Evolutionary conservation across 2,113 vertebrate species (phyloP), one percentile per base, ranked within the genome.

Genomic region (Origma solitaria): DNA sequence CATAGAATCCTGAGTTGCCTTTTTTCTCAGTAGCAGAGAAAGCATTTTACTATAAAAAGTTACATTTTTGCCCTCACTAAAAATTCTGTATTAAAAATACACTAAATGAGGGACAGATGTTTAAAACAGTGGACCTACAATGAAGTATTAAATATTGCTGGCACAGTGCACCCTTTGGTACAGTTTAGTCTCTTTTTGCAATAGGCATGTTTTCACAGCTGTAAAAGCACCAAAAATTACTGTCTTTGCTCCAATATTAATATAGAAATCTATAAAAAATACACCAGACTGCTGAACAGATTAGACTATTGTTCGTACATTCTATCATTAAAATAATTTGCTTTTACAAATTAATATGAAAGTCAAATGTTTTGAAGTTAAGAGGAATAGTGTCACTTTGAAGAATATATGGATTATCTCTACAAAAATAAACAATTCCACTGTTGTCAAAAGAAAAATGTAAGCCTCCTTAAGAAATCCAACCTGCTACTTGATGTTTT

Each of bases 71-170:
- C 86, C 80, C 87, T 87, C 75, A 72, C 89, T 92, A 95, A 97
- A 97, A 96, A 81, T 82, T 92, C 91, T 91, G 62, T 62, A 92
- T 96, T 97, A 97, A 97, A 98, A 96, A 97, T 95, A 94, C 4
- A 94, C 68, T 92, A 98, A 98, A 98, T 97, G 95, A 98, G 77
- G 96, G 96, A 95, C 97, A 98, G 97, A 98, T 98, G 97, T 97
- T 97, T 95, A 91, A 96, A 97, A 96, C 50, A 88, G 42, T 51
- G 22, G 62, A 90, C 95, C 94, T 92, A 98, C 95, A 97, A 97
- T 97, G 95, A 97, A 97, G 96, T 88, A 97, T 96, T 97, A 98
- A 98, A 98, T 96, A 96, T 86, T 97, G 93, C 93, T 94, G 96
- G 97, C 96, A 97, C 90, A 91, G 87, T 96, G 92, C 91, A 28